Percentiles rank a stretch among this genome's conserved stretches.
phyloP scores from a whole-genome alignment of 1,140 invertebrate species.

The Drosophila parabipectinata region DNA sequence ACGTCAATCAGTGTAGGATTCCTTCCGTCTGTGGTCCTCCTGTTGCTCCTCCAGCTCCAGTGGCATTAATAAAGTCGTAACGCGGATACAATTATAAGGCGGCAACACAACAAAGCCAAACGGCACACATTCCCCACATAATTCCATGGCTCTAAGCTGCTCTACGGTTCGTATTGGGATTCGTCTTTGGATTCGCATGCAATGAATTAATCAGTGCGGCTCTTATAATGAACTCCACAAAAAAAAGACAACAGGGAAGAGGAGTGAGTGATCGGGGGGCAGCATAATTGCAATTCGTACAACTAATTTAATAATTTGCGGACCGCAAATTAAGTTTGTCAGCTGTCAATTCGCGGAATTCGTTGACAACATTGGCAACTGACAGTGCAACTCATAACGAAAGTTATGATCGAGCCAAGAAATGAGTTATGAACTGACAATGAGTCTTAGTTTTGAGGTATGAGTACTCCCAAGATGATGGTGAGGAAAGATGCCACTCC shows the following conservation, averaged over 20 bases:
- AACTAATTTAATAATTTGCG: constrained; percentile 80
- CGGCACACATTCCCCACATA: constrained; percentile 73
- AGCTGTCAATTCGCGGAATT: constrained; percentile 77
- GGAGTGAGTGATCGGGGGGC: neutral
- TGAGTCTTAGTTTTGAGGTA: neutral
- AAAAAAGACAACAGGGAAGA: neutral
- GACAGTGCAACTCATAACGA: constrained; percentile 76
- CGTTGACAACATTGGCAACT: constrained; percentile 78
- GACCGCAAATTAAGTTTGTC: constrained; percentile 80
- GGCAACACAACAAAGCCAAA: constrained; percentile 74
- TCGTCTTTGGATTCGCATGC: constrained; percentile 50
- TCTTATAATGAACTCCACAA: constrained; percentile 38
- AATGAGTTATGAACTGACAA: constrained; percentile 74
- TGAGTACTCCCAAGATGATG: constrained; percentile 6
- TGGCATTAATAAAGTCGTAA: constrained; percentile 76
- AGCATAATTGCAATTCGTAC: constrained; percentile 75
- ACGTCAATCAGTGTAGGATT: constrained; percentile 64
- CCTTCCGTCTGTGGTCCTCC: constrained; percentile 4
- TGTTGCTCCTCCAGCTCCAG: constrained; percentile 13
- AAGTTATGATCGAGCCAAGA: constrained; percentile 69
- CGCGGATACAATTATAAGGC: constrained; percentile 81
- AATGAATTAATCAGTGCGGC: constrained; percentile 75
- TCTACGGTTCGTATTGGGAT: constrained; percentile 53
- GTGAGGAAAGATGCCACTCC: constrained; percentile 34
- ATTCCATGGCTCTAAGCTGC: constrained; percentile 15